A percentile compares a stretch with the other conserved stretches of the same genome.
These are phyloP conservation scores for Silurus meridionalis DNA, from an alignment of 2,113 vertebrate genomes.

Conservation along the genomic window DNA sequence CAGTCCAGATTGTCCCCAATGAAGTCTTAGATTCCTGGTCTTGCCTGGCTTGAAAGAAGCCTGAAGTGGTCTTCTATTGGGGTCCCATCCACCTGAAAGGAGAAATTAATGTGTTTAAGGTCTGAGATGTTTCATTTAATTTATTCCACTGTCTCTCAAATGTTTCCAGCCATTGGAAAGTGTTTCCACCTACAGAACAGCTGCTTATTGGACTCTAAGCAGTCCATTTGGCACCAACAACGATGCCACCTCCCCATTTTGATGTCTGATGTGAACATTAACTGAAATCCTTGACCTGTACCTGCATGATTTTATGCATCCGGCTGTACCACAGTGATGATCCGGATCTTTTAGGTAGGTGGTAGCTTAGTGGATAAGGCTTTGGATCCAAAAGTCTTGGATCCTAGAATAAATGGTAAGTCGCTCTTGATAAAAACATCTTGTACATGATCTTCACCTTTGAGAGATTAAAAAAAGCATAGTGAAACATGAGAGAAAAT, in stretches of 20 bases:
- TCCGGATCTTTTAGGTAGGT: too few relatives aligned
- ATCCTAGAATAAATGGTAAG: too few relatives aligned
- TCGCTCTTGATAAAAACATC: too few relatives aligned
- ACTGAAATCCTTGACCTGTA: not conserved
- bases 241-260: not conserved
- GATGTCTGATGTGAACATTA: not conserved
- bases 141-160: not conserved
- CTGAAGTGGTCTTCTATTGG: too few relatives aligned
- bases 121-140: not conserved
- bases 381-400: too few relatives aligned
- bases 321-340: not conserved
- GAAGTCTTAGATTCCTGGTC: too few relatives aligned
- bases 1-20: too few relatives aligned
- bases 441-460: not conserved
- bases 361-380: too few relatives aligned
- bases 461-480: not conserved
- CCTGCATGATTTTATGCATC: conserved; percentile 1
- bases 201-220: not conserved
- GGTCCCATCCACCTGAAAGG: too few relatives aligned
- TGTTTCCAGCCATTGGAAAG: not conserved
- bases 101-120: too few relatives aligned
- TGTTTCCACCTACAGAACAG: not conserved
- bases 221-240: not conserved
- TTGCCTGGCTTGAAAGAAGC: too few relatives aligned
- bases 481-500: conserved; percentile 26